Evolutionary conservation across 2,113 vertebrate species (phyloP), one percentile per base, ranked within the genome.

Genomic region (Lophura nycthemera): DNA sequence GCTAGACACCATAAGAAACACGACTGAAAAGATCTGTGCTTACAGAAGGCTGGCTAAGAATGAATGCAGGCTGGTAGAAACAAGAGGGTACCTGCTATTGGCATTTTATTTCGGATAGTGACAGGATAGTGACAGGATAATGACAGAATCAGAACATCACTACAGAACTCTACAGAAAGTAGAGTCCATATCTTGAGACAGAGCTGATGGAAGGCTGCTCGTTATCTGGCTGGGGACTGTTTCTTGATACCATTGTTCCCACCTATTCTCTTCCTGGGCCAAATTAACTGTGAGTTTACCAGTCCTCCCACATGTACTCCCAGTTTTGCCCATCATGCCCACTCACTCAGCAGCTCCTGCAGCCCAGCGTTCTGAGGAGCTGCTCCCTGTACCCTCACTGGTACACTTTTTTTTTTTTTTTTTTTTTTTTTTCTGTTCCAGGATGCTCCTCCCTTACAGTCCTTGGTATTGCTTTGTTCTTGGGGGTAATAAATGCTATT

Each of bases 51-150:
- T 0, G 6, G 25, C 38, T 81, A 17, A 65, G 29, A 40, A 34
- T 9, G 11, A 50, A 21, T 11, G 17, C 45, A 47, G 60, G 29
- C 36, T 40, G 48, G 34, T n/a, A 34, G 42, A 48, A 25, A 30
- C n/a, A 18, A 38, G 6, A 19, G 24, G 15, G 11, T 38, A 43
- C 15, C 52, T 1, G 3, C 14, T 30, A 45, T 43, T 1, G 2
- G 57, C 17, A 72, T 40, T 72, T 66, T 18, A 29, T 77, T 72
- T 70, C 56, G 10, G 38, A 38, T 38, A 38, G 38, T 11, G 38
- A 38, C 38, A 38, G 38, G 38, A 38, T 38, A 38, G 8, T 38
- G 38, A 36, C 0, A 0, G 32, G 40, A 27, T 36, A 24, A 29
- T 64, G 48, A 34, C 48, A 52, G 61, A 78, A 78, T 40, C 34